Percentiles rank a stretch among this genome's conserved stretches.
These are phyloP conservation scores for Coregonus suidteri DNA, from an alignment of 2,797 vertebrate species.

Conservation along the genomic window DNA sequence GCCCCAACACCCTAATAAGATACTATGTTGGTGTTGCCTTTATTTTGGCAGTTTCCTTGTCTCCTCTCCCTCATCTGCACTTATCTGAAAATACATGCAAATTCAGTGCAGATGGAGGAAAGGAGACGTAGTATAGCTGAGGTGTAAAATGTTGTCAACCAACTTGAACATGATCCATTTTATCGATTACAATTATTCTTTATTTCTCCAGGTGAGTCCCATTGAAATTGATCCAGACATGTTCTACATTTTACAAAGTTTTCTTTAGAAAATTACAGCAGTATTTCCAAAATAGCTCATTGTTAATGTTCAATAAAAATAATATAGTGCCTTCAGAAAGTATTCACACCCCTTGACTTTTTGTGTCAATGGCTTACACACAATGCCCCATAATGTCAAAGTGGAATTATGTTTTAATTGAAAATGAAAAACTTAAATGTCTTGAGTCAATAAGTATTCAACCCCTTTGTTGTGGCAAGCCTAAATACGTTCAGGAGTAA, in stretches of 20 bases:
- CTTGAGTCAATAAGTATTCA: too few relatives aligned
- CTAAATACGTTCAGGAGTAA: too few relatives aligned
- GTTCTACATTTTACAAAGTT: slow-evolving; percentile 62
- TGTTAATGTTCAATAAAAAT: slow-evolving; percentile 70
- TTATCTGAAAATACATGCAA: neutral
- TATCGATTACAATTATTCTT: neutral
- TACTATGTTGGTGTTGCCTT: too few relatives aligned
- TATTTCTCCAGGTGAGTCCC: too few relatives aligned
- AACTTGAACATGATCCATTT: neutral
- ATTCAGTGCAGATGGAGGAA: neutral
- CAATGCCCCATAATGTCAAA: too few relatives aligned
- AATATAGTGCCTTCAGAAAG: slow-evolving; percentile 65
- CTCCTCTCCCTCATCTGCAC: neutral
- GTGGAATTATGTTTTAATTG: too few relatives aligned
- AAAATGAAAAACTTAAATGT: too few relatives aligned
- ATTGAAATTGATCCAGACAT: neutral
- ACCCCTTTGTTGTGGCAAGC: too few relatives aligned
- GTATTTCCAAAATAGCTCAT: slow-evolving; percentile 76
- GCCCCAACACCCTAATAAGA: too few relatives aligned
- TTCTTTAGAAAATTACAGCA: slow-evolving; percentile 69
- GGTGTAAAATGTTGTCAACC: neutral
- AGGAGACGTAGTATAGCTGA: neutral
- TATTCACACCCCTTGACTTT: slow-evolving; percentile 37
- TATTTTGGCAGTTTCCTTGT: neutral
- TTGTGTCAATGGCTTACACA: too few relatives aligned